These are phyloP conservation scores for Rattus rattus DNA, from an alignment of 2,113 vertebrate species.

Conservation along the genomic window DNA sequence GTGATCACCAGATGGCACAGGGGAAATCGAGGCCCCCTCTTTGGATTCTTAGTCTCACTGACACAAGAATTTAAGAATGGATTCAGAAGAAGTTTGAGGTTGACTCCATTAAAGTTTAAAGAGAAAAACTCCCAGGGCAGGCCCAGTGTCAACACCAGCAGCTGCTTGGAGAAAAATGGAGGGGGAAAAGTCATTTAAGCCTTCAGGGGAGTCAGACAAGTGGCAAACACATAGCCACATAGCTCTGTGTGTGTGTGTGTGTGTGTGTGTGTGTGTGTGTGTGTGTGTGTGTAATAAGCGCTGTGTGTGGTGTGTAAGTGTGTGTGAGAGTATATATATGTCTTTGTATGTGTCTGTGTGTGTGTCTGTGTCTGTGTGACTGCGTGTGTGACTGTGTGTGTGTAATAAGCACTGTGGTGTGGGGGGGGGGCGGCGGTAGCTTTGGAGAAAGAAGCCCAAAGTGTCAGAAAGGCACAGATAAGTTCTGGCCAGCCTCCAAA, in stretches of 20 bases:
- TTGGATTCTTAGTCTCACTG: not conserved
- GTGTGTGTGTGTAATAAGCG: too few species aligned
- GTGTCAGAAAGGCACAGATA: not conserved
- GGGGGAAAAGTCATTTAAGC: not conserved
- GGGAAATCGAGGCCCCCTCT: not conserved
- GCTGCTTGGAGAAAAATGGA: not conserved
- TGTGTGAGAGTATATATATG: too few species aligned
- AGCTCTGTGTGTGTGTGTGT: not conserved
- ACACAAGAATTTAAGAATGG: not conserved
- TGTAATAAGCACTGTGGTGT: too few species aligned
- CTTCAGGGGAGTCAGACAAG: not conserved
- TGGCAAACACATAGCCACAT: too few species aligned
- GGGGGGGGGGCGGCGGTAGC: too few species aligned
- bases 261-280: too few species aligned
- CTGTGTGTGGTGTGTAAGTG: too few species aligned
- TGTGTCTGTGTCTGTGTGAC: too few species aligned
- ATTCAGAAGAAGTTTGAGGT: not conserved
- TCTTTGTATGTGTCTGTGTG: too few species aligned
- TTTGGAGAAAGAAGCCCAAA: not conserved
- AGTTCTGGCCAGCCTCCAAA: not conserved
- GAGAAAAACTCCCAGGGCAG: not conserved
- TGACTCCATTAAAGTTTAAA: not conserved
- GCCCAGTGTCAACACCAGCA: not conserved
- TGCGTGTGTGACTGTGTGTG: too few species aligned
- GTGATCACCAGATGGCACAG: not conserved